Evolutionary conservation across 2,888 invertebrate genomes (phyloP), one percentile per base, ranked within the genome.

Genomic region (Chrysomela aeneicollis): DNA sequence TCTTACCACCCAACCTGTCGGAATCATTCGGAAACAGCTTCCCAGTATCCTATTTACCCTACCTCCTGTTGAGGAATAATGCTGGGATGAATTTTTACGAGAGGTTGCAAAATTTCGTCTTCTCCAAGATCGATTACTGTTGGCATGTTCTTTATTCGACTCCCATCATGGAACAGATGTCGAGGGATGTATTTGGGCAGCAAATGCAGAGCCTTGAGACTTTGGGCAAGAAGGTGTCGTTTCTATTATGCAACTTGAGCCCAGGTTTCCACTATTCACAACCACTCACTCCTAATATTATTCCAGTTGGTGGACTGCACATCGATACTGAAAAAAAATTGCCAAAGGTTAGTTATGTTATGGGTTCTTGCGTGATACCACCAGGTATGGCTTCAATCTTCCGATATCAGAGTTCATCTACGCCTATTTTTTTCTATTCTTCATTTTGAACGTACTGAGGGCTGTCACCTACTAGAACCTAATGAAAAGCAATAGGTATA

Each of bases 261-360:
- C 74, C 76, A 3, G 61, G 75, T 5, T 65, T 80, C 10, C 73
- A 77, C 70, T 74, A 73, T 62, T 74, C 79, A 1, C 75, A 76
- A 67, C 71, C 77, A 0, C 59, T 80, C 15, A 71, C 80, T 8
- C 80, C 81, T 6, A 80, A 82, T 68, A 76, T 81, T 51, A 80
- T 82, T 37, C 76, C 79, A 22, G 78, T 81, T 26, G 82, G 80
- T 26, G 81, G 81, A 19, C 61, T 82, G 18, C 82, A 82, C 59
- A 73, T 76, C 3, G 70, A 71, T 65, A 64, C 73, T 47, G 53
- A 73, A 0, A 72, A 76, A 68, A 18, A 54, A 17, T 61, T 82
- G 63, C 77, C 80, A 26, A 61, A 75, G 59, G 79, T 79, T 71
- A 64, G 71, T n/a, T n/a, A n/a, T n/a, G n/a, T n/a, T n/a, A n/a